Base-by-base conservation (phyloP, 2,113 vertebrate species). In the Regulus satrapa region DNA sequence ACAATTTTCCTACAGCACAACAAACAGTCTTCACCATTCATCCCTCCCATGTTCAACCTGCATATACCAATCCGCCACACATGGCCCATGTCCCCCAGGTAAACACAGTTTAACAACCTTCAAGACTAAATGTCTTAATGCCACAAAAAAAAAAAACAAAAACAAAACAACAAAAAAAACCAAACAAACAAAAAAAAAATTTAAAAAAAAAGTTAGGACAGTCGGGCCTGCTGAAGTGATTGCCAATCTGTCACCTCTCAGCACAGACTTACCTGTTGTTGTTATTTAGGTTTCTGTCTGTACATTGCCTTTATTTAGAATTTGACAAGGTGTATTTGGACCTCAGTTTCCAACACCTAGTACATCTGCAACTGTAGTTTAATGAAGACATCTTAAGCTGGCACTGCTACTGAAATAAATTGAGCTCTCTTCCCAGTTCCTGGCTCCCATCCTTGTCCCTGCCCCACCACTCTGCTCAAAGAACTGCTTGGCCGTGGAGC, bases 51-150 rank as follows among this genome's bases (percentile, higher is more conserved):
- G 98, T 99, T 95, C 99, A 99, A 98, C 99, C 99, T 84, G 98
- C 99, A 81, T 99, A 99, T 97, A 98, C 98, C 96, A 99, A 98
- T 95, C 98, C 98, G 90, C 98, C 98, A 95, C 99, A 99, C 97
- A 99, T 99, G 99, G 99, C 99, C 75, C 99, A 99, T 82, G 97
- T 99, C 97, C 99, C 99, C 97, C 99, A 99, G 99, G 99, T 99
- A 98, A 97, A 98, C 87, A 91, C 79, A 92, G 95, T 93, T 93
- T 96, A 95, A 96, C 96, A 94, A 82, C 91, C 91, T 94, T 94
- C 95, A 95, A 95, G 97, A 96, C 89, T 92, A 91, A 91, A 94
- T 96, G 95, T 96, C 92, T 90, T 93, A 79, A 90, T 94, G 94
- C 74, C 92, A 91, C 84, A 91, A 71, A n/a, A n/a, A n/a, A n/a